Evolutionary conservation across 2,113 vertebrate genomes (phyloP).

Genomic region (Patagioenas fasciata): DNA sequence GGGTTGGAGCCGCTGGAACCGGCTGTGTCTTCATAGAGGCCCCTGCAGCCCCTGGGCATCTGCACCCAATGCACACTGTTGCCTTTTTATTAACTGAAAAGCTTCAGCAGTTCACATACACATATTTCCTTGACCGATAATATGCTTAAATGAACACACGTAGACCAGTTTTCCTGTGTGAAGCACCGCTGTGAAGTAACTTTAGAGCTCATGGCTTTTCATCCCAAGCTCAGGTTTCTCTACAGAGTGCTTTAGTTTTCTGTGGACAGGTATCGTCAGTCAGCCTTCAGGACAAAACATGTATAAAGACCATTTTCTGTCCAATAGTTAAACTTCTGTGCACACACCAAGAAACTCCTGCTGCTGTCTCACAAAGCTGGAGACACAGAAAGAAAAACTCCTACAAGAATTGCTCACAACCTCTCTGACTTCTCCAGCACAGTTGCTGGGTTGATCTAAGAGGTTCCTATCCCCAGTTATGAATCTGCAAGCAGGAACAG

Average conservation of each 20-base stretch:
- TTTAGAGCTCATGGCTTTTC: background rate
- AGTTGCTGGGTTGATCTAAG: background rate
- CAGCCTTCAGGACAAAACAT: background rate
- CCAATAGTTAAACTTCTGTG: background rate
- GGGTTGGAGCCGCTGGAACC: too few species aligned
- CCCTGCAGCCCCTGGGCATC: too few species aligned
- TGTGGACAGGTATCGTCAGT: background rate
- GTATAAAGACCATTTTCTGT: background rate
- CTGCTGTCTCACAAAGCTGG: background rate
- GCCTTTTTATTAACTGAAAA: background rate
- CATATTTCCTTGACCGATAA: background rate
- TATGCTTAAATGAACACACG: background rate
- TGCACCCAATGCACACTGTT: fast-evolving
- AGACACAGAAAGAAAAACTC: background rate
- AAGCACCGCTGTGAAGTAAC: background rate
- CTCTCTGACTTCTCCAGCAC: background rate
- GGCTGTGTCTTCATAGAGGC: too few species aligned
- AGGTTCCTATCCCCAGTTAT: background rate
- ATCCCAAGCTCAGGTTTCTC: background rate
- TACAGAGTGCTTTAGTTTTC: background rate
- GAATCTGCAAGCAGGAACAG: background rate
- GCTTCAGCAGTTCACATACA: background rate
- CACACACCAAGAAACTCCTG: background rate
- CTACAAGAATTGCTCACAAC: background rate
- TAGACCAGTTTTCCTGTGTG: background rate